Percentiles rank a stretch among this genome's conserved stretches.
These are phyloP conservation scores for Pteronotus mesoamericanus DNA, from an alignment of 2,797 vertebrate species.

Conservation along the genomic window DNA sequence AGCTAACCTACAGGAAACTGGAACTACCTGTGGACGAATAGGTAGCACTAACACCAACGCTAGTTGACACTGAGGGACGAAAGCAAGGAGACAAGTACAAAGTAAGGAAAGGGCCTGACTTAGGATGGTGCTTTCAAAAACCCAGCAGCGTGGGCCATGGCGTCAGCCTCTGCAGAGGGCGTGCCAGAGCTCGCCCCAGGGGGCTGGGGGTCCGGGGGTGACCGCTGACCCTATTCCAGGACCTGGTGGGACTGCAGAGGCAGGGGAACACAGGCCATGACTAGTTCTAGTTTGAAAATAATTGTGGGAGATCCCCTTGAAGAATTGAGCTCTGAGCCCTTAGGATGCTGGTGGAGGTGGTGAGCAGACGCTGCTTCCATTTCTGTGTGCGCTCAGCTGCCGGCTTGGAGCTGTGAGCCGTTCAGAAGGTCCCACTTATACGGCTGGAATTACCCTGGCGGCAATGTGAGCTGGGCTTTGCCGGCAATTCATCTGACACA, in stretches of 20 bases:
- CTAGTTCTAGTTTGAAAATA: not conserved
- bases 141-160: too few relatives aligned
- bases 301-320: not conserved
- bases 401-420: not conserved
- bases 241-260: not conserved
- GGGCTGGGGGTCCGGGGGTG: not conserved
- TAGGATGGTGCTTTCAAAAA: too few relatives aligned
- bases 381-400: not conserved
- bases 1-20: not conserved
- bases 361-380: not conserved
- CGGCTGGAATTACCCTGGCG: not conserved
- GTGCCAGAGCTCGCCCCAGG: not conserved
- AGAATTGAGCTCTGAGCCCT: not conserved
- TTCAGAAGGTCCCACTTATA: not conserved
- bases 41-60: rapidly evolving
- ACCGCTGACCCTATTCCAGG: not conserved
- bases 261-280: not conserved
- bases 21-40: rapidly evolving
- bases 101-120: too few relatives aligned
- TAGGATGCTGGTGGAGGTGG: not conserved
- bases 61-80: rapidly evolving
- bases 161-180: too few relatives aligned
- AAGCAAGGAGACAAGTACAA: too few relatives aligned
- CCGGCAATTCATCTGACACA: too few relatives aligned
- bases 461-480: too few relatives aligned